These are phyloP conservation scores for Strigops habroptila DNA, from an alignment of 2,113 vertebrate genomes.

Conservation along the genomic window DNA sequence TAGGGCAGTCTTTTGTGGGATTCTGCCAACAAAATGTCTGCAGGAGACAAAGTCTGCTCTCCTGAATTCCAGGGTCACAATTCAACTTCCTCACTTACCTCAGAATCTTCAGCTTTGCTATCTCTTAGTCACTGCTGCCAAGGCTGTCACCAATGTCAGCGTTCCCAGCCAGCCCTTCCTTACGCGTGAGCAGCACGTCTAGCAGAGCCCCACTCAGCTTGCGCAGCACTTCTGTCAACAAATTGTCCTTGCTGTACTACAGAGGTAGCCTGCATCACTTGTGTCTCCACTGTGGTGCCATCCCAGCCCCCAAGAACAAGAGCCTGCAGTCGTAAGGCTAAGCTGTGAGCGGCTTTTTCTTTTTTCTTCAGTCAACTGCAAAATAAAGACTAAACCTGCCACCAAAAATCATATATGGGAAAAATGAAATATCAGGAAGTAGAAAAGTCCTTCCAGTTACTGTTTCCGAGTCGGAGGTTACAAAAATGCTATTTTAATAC, in stretches of 20 bases:
- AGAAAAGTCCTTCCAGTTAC: not conserved
- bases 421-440: not conserved
- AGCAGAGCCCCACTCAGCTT: not conserved
- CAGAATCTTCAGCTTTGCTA: not conserved
- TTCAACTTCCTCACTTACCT: not conserved
- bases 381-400: not conserved
- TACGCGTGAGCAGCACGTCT: not conserved
- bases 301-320: not conserved
- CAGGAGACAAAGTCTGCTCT: not conserved
- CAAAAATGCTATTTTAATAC: not conserved
- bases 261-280: not conserved
- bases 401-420: not conserved
- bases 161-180: not conserved
- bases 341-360: not conserved
- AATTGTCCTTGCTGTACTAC: not conserved
- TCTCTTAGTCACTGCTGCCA: not conserved
- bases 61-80: not conserved
- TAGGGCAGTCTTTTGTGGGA: not conserved
- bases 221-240: not conserved
- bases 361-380: not conserved
- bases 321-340: not conserved
- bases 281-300: not conserved
- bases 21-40: not conserved
- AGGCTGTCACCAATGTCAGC: not conserved
- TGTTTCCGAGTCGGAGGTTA: not conserved